A percentile compares a stretch with the other conserved stretches of the same genome.
Conservation (phyloP, 2,113 vertebrate species). For the Ictidomys tridecemlineatus region DNA sequence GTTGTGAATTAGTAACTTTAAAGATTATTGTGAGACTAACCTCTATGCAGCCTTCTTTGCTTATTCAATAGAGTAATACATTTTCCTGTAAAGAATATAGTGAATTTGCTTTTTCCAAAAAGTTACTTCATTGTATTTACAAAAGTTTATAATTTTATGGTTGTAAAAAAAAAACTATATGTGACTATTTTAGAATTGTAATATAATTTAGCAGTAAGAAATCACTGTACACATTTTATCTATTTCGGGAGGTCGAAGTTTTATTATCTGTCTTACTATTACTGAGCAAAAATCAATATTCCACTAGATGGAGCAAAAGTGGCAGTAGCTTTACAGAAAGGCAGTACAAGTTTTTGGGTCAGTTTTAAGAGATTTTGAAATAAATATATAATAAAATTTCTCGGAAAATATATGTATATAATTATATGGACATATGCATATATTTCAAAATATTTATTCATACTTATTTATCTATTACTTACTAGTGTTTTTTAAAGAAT, state of each 20-base stretch:
- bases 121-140: not conserved
- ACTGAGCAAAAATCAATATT: conserved; percentile 77
- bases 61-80: not conserved
- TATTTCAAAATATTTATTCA: not conserved
- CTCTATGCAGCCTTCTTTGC: not conserved
- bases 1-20: not conserved
- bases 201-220: not conserved
- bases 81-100: not conserved
- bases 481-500: not conserved
- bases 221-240: not conserved
- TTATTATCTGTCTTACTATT: conserved; percentile 21
- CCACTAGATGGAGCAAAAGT: conserved; percentile 91
- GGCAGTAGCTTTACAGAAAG: conserved; percentile 82
- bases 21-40: not conserved
- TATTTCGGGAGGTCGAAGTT: not conserved
- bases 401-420: not conserved
- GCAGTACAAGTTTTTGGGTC: conserved; percentile 55
- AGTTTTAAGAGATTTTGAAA: conserved; percentile 61
- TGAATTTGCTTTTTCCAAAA: conserved; percentile 14
- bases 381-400: conserved; percentile 27
- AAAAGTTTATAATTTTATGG: not conserved
- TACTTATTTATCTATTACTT: not conserved
- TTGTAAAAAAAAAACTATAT: conserved; percentile 11
- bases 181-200: not conserved
- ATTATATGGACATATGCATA: not conserved